Conservation (phyloP, 2,797 vertebrate species). For the Babyrousa celebensis region DNA sequence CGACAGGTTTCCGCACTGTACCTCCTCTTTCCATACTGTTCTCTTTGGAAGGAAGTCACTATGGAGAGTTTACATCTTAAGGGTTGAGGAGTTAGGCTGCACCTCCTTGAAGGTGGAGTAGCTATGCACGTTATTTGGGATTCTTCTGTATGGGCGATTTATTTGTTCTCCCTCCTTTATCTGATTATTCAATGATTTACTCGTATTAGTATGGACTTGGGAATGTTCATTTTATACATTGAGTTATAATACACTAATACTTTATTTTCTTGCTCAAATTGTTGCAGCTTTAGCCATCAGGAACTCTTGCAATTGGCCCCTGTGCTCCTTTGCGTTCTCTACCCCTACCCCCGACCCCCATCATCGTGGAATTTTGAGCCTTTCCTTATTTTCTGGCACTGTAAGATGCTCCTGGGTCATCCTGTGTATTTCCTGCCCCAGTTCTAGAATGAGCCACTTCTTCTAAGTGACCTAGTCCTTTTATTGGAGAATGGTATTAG, state of each 20-base stretch:
- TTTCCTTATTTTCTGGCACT: background rate
- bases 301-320: background rate
- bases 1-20: background rate
- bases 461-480: slow-evolving; percentile 6
- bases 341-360: background rate
- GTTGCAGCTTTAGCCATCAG: background rate
- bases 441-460: slow-evolving; percentile 11
- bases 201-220: background rate
- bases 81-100: background rate
- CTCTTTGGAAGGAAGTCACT: background rate
- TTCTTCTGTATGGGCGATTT: background rate
- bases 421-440: background rate
- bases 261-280: slow-evolving; percentile 32
- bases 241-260: background rate
- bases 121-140: background rate
- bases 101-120: background rate
- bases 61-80: background rate
- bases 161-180: slow-evolving; percentile 9
- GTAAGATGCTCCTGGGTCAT: background rate
- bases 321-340: background rate
- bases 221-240: slow-evolving; percentile 21
- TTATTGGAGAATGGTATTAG: background rate
- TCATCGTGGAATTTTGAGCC: background rate
- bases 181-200: background rate
- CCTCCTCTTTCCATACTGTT: background rate